phyloP scores from a whole-genome alignment of 2,797 vertebrate genomes.

The Sebastes alutus region DNA sequence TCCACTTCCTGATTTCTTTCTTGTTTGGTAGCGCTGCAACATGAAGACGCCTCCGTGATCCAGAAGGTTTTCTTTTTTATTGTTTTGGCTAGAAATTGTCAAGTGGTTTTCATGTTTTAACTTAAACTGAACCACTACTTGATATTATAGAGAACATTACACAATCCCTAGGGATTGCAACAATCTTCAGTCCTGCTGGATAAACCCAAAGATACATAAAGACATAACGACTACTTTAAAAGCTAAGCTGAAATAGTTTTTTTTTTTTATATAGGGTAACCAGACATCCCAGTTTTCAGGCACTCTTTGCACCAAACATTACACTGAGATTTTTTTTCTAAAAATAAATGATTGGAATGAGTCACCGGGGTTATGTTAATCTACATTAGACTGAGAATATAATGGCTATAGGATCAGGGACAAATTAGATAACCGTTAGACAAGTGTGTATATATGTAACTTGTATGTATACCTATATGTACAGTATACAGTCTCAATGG shows the following conservation, averaged over 20 bases:
- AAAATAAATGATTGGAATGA: not conserved
- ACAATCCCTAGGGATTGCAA: not conserved
- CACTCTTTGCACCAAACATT: not conserved
- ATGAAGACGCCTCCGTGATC: not conserved
- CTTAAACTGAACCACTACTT: not conserved
- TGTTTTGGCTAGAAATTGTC: not conserved
- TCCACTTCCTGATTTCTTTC: slow-evolving; percentile 21
- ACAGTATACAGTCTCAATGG: not conserved
- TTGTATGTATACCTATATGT: not conserved
- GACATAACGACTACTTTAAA: not conserved
- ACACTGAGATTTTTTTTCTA: not conserved
- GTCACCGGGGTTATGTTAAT: not conserved
- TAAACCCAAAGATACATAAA: not conserved
- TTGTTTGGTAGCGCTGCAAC: not conserved
- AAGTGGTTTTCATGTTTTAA: not conserved
- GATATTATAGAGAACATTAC: not conserved
- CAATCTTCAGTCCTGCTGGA: not conserved
- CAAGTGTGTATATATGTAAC: not conserved
- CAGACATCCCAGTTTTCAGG: not conserved
- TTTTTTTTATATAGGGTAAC: not conserved
- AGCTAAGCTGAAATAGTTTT: not conserved
- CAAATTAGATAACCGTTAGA: not conserved
- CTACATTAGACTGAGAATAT: not conserved
- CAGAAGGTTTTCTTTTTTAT: not conserved
- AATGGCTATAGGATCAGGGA: not conserved